These are phyloP conservation scores for Mormyrus hasselquistii DNA, from an alignment of 2,797 vertebrate species.

Conservation along the genomic window DNA sequence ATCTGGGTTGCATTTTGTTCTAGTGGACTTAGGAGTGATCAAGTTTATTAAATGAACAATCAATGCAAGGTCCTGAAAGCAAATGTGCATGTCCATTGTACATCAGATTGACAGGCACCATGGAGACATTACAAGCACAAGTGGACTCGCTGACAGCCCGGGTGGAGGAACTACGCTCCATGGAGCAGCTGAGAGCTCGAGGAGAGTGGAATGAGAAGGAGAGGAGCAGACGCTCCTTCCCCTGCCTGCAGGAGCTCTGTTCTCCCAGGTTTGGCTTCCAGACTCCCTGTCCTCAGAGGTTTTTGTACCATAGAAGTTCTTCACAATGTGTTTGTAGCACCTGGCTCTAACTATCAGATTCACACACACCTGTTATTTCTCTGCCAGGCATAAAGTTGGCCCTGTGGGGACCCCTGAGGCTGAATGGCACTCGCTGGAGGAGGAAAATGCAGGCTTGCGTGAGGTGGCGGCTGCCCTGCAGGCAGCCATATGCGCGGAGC, in stretches of 20 bases:
- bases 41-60: background rate
- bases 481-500: slow-evolving; percentile 75
- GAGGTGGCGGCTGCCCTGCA: slow-evolving; percentile 74
- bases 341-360: background rate
- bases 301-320: background rate
- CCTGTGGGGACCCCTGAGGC: slow-evolving; percentile 49
- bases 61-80: background rate
- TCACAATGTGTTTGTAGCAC: background rate
- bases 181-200: slow-evolving; percentile 80
- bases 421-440: slow-evolving; percentile 71
- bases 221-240: slow-evolving; percentile 90
- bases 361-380: background rate
- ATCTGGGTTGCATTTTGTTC: background rate
- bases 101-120: slow-evolving; percentile 78
- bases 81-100: background rate
- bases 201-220: slow-evolving; percentile 85
- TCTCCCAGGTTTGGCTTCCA: slow-evolving; percentile 47
- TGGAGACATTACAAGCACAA: slow-evolving; percentile 82
- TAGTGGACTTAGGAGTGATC: background rate
- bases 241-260: slow-evolving; percentile 89
- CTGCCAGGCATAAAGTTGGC: slow-evolving; percentile 73
- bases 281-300: background rate
- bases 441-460: slow-evolving; percentile 82
- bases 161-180: slow-evolving; percentile 79
- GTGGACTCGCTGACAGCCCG: slow-evolving; percentile 84